Evolutionary conservation across 2,888 invertebrate genomes (phyloP), one percentile per base, ranked within the genome.

Genomic region (Apodemia arnacis): DNA sequence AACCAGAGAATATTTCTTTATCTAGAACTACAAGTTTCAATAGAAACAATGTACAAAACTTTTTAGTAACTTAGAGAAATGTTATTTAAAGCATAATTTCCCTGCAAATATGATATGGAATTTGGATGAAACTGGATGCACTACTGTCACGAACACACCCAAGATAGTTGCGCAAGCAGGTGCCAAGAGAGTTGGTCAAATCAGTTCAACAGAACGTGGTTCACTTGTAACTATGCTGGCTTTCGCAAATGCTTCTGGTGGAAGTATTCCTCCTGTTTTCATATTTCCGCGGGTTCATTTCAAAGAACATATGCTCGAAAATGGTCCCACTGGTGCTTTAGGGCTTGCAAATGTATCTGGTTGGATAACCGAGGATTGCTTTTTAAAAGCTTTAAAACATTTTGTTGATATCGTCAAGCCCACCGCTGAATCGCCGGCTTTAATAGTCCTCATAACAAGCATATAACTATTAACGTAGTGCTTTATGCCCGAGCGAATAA

Each of bases 1-100:
- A 87, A 79, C 84, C 87, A 34, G 83, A 87, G 59, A 87, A 84
- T 84, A 84, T 80, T 70, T 96, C 59, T 90, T 91, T 10, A 93
- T 74, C 81, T 49, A 81, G 82, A 82, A 78, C 83, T 75, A 87
- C 80, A 7, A 74, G 90, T 85, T 87, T 87, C 80, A 92, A 86
- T 81, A 86, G 66, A 87, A 69, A 78, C 59, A 86, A 88, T 82
- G 84, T 88, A 27, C 59, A 78, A 63, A 83, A 80, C 66, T 89
- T 85, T 72, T 83, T 81, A 69, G 83, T 49, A 88, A 84, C 63
- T 83, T 85, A 73, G 90, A 82, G 72, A 87, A 85, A 81, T 80
- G 81, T 70, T 85, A 77, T 24, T 24, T 73, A 41, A 84, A 86
- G 76, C 27, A 83, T 78, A 82, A 85, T 70, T 85, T 87, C 18